Evolutionary conservation across 2,797 vertebrate genomes (phyloP), one percentile per base, ranked within the genome.

Genomic region (Anas bahamensis): DNA sequence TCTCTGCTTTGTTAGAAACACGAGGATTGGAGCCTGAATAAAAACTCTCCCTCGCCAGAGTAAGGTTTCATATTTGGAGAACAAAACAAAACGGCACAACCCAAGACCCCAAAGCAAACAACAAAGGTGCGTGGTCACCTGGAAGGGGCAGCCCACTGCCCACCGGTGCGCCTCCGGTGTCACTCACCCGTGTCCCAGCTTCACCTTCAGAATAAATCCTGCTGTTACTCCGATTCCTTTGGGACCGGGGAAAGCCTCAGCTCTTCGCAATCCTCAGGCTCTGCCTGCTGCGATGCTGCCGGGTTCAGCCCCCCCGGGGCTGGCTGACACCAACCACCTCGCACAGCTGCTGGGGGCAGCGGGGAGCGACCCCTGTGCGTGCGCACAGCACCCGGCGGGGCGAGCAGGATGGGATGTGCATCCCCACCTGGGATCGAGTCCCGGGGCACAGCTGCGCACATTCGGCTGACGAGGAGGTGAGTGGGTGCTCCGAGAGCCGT

Each of bases 261-360:
- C 48, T 33, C 28, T 28, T 69, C 48, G 4, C 11, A 31, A 44
- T 10, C 66, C 66, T 26, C 35, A 3, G 26, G 55, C 6, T 1
- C 26, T 6, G 5, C 52, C 42, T 13, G 2, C 53, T 3, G 66
- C 1, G 60, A 2, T 3, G 4, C 64, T 6, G 60, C 55, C 3
- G 53, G 55, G 41, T 6, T 28, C 73, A 11, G 13, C 9, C 60
- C 6, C 6, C 39, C 3, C 9, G 9, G 0, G 48, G 21, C 53
- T 1, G 56, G 8, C 31, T 69, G 8, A 31, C 68, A 10, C n/a
- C 56, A 1, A 9, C n/a, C 56, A 1, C 1, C 12, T 10, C 70
- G 14, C 41, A 5, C 0, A 17, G 10, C 2, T 3, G 1, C 17
- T 1, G 56, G 33, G 71, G 26, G 5, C 15, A 6, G 3, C 5